phyloP scores from a whole-genome alignment of 2,888 invertebrate species.

The Monopis laevigella region DNA sequence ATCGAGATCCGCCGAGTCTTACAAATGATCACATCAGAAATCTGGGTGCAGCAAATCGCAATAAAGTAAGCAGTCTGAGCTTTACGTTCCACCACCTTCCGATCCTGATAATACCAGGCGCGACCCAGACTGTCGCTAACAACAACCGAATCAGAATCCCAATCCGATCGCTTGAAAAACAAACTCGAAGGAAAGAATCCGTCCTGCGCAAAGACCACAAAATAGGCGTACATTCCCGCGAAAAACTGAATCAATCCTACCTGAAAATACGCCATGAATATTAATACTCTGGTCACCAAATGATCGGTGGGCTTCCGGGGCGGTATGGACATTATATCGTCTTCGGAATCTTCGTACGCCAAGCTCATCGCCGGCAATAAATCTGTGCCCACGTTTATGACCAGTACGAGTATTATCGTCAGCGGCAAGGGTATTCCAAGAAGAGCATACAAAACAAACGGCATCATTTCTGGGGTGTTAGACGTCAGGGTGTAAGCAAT shows the following conservation, averaged over 20 bases:
- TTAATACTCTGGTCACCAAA: slow-evolving; percentile 67
- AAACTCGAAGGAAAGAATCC: slow-evolving; percentile 78
- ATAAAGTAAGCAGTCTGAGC: slow-evolving; percentile 85
- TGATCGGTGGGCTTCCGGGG: slow-evolving; percentile 65
- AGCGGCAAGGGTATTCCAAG: slow-evolving; percentile 80
- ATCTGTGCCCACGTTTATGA: slow-evolving; percentile 84
- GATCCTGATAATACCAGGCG: slow-evolving; percentile 74
- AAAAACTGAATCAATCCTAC: slow-evolving; percentile 87
- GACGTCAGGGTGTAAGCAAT: slow-evolving; percentile 86
- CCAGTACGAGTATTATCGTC: slow-evolving; percentile 64
- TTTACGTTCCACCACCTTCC: slow-evolving; percentile 75
- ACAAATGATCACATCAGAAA: slow-evolving; percentile 81
- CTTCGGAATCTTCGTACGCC: slow-evolving; percentile 79
- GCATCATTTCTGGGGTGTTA: slow-evolving; percentile 86
- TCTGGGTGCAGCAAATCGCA: slow-evolving; percentile 79
- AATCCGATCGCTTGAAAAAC: slow-evolving; percentile 73
- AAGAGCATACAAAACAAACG: slow-evolving; percentile 79
- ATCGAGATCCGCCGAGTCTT: slow-evolving; percentile 80
- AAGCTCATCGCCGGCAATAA: slow-evolving; percentile 81
- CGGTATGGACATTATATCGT: slow-evolving; percentile 75
- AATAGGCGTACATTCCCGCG: slow-evolving; percentile 82
- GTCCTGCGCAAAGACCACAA: slow-evolving; percentile 79
- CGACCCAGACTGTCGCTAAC: slow-evolving; percentile 80
- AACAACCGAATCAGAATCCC: slow-evolving; percentile 75
- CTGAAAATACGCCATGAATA: slow-evolving; percentile 86